These are phyloP conservation scores for Brienomyrus longianalis DNA, from an alignment of 2,113 vertebrate species.

Conservation along the genomic window DNA sequence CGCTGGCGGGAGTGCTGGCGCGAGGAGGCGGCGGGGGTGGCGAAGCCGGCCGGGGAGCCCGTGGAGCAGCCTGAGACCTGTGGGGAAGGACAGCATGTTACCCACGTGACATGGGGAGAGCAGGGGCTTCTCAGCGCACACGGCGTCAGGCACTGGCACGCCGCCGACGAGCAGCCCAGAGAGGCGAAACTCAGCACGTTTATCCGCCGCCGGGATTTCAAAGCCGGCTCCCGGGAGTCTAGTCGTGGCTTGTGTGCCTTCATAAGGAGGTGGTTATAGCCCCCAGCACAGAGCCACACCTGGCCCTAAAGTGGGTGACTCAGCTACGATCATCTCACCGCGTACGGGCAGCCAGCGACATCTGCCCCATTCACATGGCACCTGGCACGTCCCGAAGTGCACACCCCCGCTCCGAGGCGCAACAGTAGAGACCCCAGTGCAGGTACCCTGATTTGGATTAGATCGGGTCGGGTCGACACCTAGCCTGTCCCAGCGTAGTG, in stretches of 20 bases:
- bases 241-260: conserved; percentile 18
- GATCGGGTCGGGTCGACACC: neutral
- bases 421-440: neutral
- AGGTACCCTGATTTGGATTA: neutral
- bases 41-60: conserved; percentile 39
- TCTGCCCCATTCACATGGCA: neutral
- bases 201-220: neutral
- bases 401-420: neutral
- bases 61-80: conserved; percentile 53
- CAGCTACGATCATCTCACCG: neutral
- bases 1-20: conserved; percentile 69
- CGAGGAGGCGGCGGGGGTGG: conserved; percentile 39
- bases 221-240: conserved; percentile 4
- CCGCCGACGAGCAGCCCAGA: neutral
- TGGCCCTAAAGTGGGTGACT: conserved; percentile 14
- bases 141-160: neutral
- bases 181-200: neutral
- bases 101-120: neutral
- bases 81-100: conserved; percentile 20
- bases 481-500: neutral
- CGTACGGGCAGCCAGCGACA: conserved; percentile 8
- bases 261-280: conserved; percentile 3
- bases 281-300: conserved; percentile 5
- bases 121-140: neutral
- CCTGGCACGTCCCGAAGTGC: neutral